These are phyloP conservation scores for Amphiprion ocellaris DNA, from an alignment of 2,113 vertebrate species.

Conservation along the genomic window DNA sequence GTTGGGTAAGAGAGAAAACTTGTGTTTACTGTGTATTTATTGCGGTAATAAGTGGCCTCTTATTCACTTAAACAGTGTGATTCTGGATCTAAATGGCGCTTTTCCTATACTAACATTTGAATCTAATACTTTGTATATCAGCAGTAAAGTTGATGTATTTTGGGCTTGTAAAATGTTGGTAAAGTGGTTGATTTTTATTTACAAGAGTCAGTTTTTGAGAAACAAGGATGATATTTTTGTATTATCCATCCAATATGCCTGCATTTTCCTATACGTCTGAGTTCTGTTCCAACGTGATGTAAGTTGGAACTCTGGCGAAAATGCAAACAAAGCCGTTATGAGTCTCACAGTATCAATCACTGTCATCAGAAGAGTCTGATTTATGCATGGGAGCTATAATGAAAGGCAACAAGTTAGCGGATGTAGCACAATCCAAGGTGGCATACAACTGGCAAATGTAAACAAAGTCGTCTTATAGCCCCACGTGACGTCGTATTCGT, in stretches of 20 bases:
- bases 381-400: no score
- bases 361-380: no score
- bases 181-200: conserved; percentile 6
- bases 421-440: no score
- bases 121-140: not conserved
- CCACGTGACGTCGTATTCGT: no score
- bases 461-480: no score
- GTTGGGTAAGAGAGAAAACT: conserved; percentile 20
- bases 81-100: not conserved
- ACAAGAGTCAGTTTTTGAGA: not conserved
- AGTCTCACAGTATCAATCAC: no score
- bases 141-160: not conserved
- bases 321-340: no score
- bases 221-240: not conserved
- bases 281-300: no score
- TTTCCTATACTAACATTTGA: not conserved
- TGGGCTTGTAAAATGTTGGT: not conserved
- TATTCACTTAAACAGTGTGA: not conserved
- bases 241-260: not conserved
- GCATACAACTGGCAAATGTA: no score
- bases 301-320: no score
- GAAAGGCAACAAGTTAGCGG: no score
- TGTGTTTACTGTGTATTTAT: not conserved
- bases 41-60: not conserved
- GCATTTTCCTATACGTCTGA: not conserved